These are phyloP conservation scores for Nebria salina DNA, from an alignment of 2,888 invertebrate species.

Conservation along the genomic window DNA sequence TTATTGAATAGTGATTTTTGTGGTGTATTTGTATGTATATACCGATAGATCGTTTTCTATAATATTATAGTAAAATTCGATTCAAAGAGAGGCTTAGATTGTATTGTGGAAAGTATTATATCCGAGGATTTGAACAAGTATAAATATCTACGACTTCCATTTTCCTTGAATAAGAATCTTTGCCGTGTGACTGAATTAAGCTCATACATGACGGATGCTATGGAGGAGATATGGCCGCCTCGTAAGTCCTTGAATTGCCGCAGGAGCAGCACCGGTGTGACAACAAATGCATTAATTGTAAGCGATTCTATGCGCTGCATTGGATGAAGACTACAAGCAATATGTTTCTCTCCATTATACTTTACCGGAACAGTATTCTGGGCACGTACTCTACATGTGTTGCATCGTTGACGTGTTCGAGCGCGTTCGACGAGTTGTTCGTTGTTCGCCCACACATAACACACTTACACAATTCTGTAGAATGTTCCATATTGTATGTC, in stretches of 20 bases:
- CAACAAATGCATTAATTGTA: neutral
- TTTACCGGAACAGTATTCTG: neutral
- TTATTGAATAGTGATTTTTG: no score
- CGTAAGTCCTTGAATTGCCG: neutral
- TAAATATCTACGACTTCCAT: neutral
- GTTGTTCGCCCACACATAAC: slow-evolving; percentile 1
- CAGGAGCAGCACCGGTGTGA: neutral
- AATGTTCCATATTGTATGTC: slow-evolving; percentile 6
- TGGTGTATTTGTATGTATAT: no score
- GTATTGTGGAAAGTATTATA: neutral
- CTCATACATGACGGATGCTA: neutral
- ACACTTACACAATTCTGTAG: neutral
- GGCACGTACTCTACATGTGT: slow-evolving; percentile 14
- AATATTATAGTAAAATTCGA: no score
- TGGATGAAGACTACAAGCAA: neutral
- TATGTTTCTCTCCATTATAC: neutral
- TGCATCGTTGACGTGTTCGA: neutral
- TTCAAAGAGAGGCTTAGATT: no score
- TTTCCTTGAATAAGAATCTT: neutral
- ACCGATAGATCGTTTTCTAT: no score
- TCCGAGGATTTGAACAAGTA: neutral
- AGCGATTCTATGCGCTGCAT: neutral
- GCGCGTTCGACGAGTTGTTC: slow-evolving; percentile 9
- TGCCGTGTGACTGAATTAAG: neutral
- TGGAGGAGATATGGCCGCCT: neutral